Base-by-base conservation (phyloP, 2,797 vertebrate species). In the Premnoplex brunnescens region DNA sequence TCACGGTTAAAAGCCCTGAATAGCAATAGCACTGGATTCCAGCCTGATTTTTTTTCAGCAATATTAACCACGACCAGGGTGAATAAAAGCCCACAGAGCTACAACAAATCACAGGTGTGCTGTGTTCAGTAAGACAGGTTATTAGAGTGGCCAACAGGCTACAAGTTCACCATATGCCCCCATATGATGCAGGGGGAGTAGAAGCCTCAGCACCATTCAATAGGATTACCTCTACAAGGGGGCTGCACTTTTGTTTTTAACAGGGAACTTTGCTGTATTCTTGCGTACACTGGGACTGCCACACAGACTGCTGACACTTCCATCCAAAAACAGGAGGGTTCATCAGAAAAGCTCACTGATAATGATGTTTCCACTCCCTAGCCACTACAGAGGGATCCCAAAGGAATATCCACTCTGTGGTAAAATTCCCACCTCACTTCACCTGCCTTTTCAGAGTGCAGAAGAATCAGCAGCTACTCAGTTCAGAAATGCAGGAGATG, bases 131-230 rank as follows among this genome's bases (percentile, higher is more conserved):
- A 54, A 44, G 16, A 66, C 26, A n/a, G 46, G 32, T 39, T 44
- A 89, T 27, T 79, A 32, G 56, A 71, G 46, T 32, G 28, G 56
- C 23, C 39, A 81, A 43, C 4, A 14, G 9, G 62, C 34, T 58
- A 39, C 14, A 46, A 44, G 7, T 23, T 63, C 5, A 6, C 10
- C 2, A 1, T 10, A 5, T 5, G 30, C 16, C 36, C 13, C 41
- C 7, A 30, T 4, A 2, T 0, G 0, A 68, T 1, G 17, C 20
- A 58, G 43, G 20, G 72, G 14, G 15, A 41, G 22, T 8, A 54
- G 66, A 48, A 55, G 30, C 9, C 36, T 36, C 46, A 28, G 21
- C 51, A 52, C 2, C 17, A 26, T 6, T 22, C 20, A 36, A 43
- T 13, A 87, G 39, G 26, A 59, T 19, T 8, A 44, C 14, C 20